Conservation (phyloP, 2,888 invertebrate species). For the Lycia hirtaria region DNA sequence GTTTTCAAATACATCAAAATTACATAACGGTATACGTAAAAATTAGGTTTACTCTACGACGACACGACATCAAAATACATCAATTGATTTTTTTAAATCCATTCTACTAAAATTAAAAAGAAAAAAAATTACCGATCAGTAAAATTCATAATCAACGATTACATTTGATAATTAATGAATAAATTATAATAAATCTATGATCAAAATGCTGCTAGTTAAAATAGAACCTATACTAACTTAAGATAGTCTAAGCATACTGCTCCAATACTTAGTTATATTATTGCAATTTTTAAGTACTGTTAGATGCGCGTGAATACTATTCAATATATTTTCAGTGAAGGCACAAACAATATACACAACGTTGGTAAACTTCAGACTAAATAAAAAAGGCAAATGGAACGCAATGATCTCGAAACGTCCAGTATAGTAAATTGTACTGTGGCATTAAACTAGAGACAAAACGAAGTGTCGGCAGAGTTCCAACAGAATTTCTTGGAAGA, state of each 20-base stretch:
- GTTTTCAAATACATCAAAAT: conserved; percentile 12
- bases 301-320: conserved; percentile 28
- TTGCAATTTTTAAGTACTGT: conserved; percentile 71
- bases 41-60: conserved; percentile 52
- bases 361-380: too few species aligned
- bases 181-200: conserved; percentile 38
- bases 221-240: conserved; percentile 52
- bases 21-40: conserved; percentile 41
- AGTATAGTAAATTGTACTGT: too few species aligned
- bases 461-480: too few species aligned
- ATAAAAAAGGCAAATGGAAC: too few species aligned
- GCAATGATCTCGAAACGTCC: too few species aligned
- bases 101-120: conserved; percentile 50
- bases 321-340: conserved; percentile 62
- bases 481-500: too few species aligned
- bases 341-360: conserved; percentile 78
- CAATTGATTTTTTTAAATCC: conserved; percentile 47
- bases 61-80: conserved; percentile 73
- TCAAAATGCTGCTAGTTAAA: conserved; percentile 63
- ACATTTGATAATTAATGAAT: conserved; percentile 8
- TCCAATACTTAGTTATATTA: conserved; percentile 62
- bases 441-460: too few species aligned
- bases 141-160: conserved; percentile 22
- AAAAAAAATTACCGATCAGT: conserved; percentile 19
- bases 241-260: conserved; percentile 50